phyloP scores from a whole-genome alignment of 2,888 invertebrate species.

The Lottia gigantea region DNA sequence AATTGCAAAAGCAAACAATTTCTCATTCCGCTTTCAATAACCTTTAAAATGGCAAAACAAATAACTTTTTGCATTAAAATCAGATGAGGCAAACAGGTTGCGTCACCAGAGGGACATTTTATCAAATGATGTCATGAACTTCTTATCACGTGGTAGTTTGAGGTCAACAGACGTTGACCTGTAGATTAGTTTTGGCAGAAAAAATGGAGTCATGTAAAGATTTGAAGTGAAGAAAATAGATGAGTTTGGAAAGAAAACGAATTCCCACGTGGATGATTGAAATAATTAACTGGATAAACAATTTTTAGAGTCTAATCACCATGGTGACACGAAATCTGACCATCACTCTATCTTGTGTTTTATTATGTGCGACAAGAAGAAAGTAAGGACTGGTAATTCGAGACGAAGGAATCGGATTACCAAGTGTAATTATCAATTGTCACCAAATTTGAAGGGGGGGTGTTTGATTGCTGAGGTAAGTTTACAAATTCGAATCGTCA shows the following conservation, averaged over 20 bases:
- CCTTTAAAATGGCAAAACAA: no score
- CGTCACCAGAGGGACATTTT: no score
- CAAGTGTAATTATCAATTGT: no score
- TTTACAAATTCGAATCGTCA: no score
- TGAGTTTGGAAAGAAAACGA: neutral
- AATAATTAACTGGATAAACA: conserved; percentile 11
- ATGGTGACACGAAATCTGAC: conserved; percentile 9
- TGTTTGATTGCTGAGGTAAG: no score
- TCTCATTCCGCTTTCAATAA: no score
- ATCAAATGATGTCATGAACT: no score
- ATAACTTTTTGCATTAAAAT: no score
- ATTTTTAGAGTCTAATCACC: conserved; percentile 1
- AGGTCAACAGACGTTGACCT: conserved; percentile 2
- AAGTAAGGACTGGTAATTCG: neutral
- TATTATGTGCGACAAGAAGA: conserved; percentile 9
- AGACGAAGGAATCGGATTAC: no score
- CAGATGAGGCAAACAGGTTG: no score
- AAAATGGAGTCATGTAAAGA: conserved; percentile 6
- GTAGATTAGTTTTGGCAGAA: conserved; percentile 7
- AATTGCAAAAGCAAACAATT: no score
- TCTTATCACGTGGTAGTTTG: neutral
- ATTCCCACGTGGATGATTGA: conserved; percentile 6
- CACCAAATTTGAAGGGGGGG: no score
- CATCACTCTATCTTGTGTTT: conserved; percentile 2
- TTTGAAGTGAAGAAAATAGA: neutral